Conservation (phyloP, 2,888 invertebrate species). For the Drosophila buzzatii region DNA sequence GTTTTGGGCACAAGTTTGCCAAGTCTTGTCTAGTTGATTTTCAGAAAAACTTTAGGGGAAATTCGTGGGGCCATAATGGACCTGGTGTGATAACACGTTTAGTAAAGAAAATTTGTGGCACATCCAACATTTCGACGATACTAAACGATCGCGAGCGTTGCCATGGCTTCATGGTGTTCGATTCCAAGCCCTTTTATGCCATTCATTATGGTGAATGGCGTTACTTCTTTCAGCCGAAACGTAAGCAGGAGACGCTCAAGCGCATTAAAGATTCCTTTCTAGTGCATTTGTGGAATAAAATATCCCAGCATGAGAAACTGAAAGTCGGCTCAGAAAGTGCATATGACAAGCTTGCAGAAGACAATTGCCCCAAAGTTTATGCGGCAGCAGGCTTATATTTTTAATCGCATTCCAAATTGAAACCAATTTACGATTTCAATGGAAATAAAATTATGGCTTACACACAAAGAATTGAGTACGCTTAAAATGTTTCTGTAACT, state of each 20-base stretch:
- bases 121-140: slow-evolving; percentile 86
- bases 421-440: too few species aligned
- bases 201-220: slow-evolving; percentile 87
- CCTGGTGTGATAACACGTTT: slow-evolving; percentile 88
- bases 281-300: slow-evolving; percentile 83
- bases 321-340: slow-evolving; percentile 80
- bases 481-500: too few species aligned
- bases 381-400: slow-evolving; percentile 78
- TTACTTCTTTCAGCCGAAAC: slow-evolving; percentile 87
- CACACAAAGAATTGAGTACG: too few species aligned
- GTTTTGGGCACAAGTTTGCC: slow-evolving; percentile 87
- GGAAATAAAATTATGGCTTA: too few species aligned
- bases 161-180: slow-evolving; percentile 88
- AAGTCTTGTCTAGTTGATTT: slow-evolving; percentile 87
- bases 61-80: slow-evolving; percentile 87
- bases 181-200: slow-evolving; percentile 89
- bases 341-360: slow-evolving; percentile 81
- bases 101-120: slow-evolving; percentile 86
- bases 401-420: slow-evolving; percentile 30
- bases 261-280: slow-evolving; percentile 73
- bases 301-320: slow-evolving; percentile 68
- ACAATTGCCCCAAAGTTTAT: slow-evolving; percentile 82
- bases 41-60: slow-evolving; percentile 87
- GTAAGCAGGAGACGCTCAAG: slow-evolving; percentile 83
- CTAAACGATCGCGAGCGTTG: slow-evolving; percentile 86